Percentiles rank a stretch among this genome's conserved stretches.
These are phyloP conservation scores for Ctenoplectra terminalis DNA, from an alignment of 1,140 invertebrate species.

Conservation along the genomic window DNA sequence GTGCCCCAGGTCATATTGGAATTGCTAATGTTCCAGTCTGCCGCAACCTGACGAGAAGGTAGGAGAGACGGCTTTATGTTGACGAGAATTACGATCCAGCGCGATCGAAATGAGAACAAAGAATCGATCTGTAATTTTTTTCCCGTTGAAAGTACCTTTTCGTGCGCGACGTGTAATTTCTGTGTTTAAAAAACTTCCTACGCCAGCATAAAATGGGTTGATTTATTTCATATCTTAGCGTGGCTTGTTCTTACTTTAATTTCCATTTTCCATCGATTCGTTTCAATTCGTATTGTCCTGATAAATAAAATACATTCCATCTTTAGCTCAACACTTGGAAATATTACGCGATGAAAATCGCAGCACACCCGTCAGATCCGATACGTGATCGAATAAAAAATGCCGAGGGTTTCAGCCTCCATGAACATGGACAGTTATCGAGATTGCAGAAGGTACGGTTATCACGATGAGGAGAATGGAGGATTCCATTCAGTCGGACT, in stretches of 20 bases:
- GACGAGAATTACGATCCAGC: conserved; percentile 40
- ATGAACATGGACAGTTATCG: conserved; percentile 70
- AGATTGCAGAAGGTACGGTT: conserved; percentile 70
- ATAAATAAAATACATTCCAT: background rate
- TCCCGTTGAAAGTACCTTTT: background rate
- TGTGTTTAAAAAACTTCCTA: too few relatives aligned
- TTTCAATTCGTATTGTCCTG: too few relatives aligned
- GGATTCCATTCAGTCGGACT: conserved; percentile 73
- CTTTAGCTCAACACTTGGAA: background rate
- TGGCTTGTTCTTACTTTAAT: too few relatives aligned
- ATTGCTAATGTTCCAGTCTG: conserved; percentile 72
- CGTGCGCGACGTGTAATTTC: too few relatives aligned
- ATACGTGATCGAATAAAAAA: conserved; percentile 23
- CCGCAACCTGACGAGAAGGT: conserved; percentile 52
- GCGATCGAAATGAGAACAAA: conserved; percentile 61
- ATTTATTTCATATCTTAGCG: too few relatives aligned
- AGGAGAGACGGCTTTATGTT: conserved; percentile 51
- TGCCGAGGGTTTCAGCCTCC: background rate
- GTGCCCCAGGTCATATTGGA: conserved; percentile 76
- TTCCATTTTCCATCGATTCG: too few relatives aligned
- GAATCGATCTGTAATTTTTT: conserved; percentile 28
- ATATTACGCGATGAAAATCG: background rate
- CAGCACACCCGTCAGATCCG: too few relatives aligned
- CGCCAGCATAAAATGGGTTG: too few relatives aligned
- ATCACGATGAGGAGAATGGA: conserved; percentile 74